Evolutionary conservation across 2,113 vertebrate genomes (phyloP).

Genomic region (Eptesicus fuscus): DNA sequence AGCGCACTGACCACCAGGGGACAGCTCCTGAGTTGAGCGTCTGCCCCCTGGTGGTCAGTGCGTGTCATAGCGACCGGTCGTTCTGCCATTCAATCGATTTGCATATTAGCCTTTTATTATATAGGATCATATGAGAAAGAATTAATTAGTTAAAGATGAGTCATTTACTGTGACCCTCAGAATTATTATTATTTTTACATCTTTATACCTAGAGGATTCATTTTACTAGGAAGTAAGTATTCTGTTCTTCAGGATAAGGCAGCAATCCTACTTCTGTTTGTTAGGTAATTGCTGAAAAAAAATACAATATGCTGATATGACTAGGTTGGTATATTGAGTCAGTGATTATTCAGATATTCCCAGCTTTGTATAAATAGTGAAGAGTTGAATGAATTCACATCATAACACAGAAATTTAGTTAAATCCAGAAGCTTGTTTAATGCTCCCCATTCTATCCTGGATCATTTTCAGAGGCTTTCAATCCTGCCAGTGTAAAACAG

Average conservation of each 20-base stretch:
- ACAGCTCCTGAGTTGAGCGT: too few species aligned
- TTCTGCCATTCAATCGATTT: too few species aligned
- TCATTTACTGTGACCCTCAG: neutral
- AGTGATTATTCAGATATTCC: neutral
- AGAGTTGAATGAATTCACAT: neutral
- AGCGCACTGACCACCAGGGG: too few species aligned
- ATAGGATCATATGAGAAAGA: neutral
- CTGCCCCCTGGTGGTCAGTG: too few species aligned
- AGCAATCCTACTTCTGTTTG: neutral
- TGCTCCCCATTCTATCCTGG: neutral
- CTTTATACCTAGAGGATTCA: neutral
- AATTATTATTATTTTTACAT: neutral
- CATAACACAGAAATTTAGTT: neutral
- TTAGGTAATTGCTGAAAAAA: neutral
- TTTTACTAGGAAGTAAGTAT: neutral
- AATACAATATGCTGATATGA: neutral
- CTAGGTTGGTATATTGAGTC: neutral
- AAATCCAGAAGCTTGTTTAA: neutral
- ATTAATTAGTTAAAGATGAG: neutral
- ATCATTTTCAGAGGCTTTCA: neutral
- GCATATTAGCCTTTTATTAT: too few species aligned
- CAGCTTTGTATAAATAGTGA: neutral
- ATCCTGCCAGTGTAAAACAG: neutral
- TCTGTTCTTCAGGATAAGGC: neutral
- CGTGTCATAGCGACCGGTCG: accelerated